Evolutionary conservation across 2,888 invertebrate species (phyloP).

Genomic region (Pecten maximus): DNA sequence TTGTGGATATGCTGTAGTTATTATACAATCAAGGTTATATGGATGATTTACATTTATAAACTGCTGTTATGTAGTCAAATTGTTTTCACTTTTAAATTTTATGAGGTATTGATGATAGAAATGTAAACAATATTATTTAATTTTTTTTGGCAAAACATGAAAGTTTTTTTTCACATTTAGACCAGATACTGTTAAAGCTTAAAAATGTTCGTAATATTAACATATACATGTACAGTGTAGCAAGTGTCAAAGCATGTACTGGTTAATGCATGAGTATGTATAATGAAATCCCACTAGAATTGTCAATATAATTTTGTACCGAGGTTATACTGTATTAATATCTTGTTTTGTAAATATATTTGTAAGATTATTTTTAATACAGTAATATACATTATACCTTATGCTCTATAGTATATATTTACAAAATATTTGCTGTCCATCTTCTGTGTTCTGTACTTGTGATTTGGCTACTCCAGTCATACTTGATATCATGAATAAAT

Average conservation of each 20-base stretch:
- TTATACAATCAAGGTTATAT: no score
- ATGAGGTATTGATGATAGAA: no score
- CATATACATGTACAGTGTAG: no score
- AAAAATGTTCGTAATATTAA: no score
- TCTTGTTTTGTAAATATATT: slow-evolving; percentile 22
- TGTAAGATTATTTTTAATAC: slow-evolving; percentile 24
- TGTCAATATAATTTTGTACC: not conserved
- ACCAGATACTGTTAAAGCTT: no score
- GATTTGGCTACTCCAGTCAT: not conserved
- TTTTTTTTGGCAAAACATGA: no score
- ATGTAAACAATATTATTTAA: no score
- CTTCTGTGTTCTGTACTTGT: not conserved
- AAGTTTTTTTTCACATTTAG: no score
- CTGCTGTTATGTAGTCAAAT: no score
- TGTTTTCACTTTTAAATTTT: no score
- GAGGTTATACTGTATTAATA: not conserved
- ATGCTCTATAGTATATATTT: not conserved
- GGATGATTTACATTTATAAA: no score
- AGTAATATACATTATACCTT: not conserved
- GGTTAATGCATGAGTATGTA: not conserved
- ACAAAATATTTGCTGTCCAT: not conserved
- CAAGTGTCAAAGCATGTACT: not conserved
- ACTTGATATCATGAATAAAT: not conserved
- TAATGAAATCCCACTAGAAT: not conserved
- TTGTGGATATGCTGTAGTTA: no score